Evolutionary conservation across 1,140 invertebrate species (phyloP).

Genomic region (Plectrocnemia conspersa): DNA sequence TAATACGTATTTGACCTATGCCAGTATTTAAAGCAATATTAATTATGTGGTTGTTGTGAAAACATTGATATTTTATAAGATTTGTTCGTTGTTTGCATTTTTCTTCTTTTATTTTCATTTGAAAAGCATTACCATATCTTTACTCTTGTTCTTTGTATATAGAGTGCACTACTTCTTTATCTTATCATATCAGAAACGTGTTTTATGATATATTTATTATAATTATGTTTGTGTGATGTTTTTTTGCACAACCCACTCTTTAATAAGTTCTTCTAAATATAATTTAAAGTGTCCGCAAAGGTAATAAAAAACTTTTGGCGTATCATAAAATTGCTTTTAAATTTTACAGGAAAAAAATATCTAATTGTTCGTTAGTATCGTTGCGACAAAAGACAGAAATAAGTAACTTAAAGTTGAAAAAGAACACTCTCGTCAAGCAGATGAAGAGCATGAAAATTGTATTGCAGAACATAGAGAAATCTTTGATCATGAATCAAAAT

Average conservation of each 20-base stretch:
- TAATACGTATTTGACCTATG: no score
- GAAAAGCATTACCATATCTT: no score
- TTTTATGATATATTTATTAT: neutral
- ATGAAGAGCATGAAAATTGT: slow-evolving; percentile 43
- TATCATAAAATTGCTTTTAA: slow-evolving; percentile 6
- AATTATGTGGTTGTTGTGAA: no score
- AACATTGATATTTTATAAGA: no score
- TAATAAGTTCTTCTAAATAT: no score
- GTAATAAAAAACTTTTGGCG: no score
- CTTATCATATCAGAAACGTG: neutral
- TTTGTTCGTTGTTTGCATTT: no score
- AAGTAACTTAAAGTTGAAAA: slow-evolving; percentile 43
- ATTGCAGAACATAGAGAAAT: slow-evolving; percentile 29
- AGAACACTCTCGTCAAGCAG: slow-evolving; percentile 45
- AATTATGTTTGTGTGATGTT: neutral
- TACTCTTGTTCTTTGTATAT: no score
- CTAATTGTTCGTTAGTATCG: slow-evolving; percentile 45
- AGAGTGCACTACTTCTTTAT: no score
- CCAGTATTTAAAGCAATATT: no score
- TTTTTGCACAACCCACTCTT: neutral
- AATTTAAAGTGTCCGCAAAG: no score
- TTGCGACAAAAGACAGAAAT: slow-evolving; percentile 45
- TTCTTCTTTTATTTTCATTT: no score
- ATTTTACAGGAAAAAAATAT: slow-evolving; percentile 46
- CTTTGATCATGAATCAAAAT: slow-evolving; percentile 17